Base-by-base conservation (phyloP, 2,888 invertebrate species). In the Amphipyra tragopoginis region DNA sequence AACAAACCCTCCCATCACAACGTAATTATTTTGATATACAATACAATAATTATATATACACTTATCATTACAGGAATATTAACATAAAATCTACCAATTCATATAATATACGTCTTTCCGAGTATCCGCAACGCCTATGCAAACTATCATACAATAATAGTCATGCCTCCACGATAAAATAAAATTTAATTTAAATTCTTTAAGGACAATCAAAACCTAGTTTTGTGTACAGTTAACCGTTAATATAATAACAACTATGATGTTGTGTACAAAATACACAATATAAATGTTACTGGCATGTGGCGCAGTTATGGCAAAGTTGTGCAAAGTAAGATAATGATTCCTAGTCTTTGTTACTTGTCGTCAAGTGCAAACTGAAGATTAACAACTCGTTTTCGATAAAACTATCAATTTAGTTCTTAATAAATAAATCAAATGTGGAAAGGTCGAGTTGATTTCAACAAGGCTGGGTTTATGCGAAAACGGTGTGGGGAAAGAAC, bases 41-140 rank as follows among this genome's bases (percentile, higher is more conserved):
- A 85, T 82, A 84, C 75, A 82, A 77, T 81, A 75, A 77, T 76
- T 80, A 84, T 87, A 90, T 90, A 90, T 90, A 91, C 90, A 91
- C 86, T 88, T 90, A 90, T 85, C 75, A 86, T 85, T 89, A 92
- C 88, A 90, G 85, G 80, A 87, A 90, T 88, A 89, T 89, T 86
- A 86, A 87, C 81, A 84, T 85, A 86, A 81, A 84, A 75, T 72
- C 78, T 83, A 80, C 77, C 75, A 78, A 79, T 75, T 70, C 67
- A 72, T 75, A 60, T 66, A 61, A 59, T 64, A 71, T 53, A 67
- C 63, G 56, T 57, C 61, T 67, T 52, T 68, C 65, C 63, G 54
- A 64, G 52, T 61, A 66, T 59, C 58, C 45, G 40, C 64, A 55
- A 53, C 62, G 55, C 43, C 43, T 60, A 49, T 49, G 58, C 50